Conservation (phyloP, 1,140 invertebrate species). For the Danaus plexippus region DNA sequence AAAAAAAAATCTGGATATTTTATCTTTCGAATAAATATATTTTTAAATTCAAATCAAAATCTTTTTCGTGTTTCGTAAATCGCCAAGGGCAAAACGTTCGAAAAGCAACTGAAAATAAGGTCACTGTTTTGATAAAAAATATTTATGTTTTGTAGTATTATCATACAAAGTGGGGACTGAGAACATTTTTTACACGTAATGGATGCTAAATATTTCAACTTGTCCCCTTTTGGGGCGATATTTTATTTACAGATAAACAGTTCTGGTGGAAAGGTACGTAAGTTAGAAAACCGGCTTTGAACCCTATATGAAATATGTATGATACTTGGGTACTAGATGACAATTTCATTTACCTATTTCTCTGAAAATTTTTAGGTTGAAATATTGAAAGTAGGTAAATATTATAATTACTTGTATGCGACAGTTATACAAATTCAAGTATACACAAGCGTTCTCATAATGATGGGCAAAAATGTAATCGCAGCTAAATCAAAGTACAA, state of each 20-base stretch:
- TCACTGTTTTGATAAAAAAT: constrained; percentile 23
- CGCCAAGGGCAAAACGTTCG: too few species aligned
- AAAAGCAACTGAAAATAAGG: background rate
- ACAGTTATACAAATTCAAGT: too few species aligned
- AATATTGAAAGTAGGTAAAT: too few species aligned
- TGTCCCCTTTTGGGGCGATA: constrained; percentile 16
- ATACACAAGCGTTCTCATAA: too few species aligned
- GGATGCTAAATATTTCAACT: constrained; percentile 24
- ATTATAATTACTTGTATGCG: too few species aligned
- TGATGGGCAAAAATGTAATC: too few species aligned
- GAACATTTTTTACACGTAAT: constrained; percentile 18
- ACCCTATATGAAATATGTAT: constrained; percentile 13
- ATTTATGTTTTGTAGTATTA: constrained; percentile 18
- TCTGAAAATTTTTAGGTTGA: too few species aligned
- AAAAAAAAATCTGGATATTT: too few species aligned
- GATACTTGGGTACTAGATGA: constrained; percentile 1
- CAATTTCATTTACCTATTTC: too few species aligned
- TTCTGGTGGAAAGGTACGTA: background rate
- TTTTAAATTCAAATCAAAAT: too few species aligned
- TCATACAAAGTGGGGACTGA: constrained; percentile 19
- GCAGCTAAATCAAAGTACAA: constrained; percentile 10
- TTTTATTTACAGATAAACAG: constrained; percentile 19
- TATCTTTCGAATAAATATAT: too few species aligned
- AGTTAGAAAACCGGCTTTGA: constrained; percentile 9
- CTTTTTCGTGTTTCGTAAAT: too few species aligned